A percentile compares a stretch with the other conserved stretches of the same genome.
Conservation (phyloP, 2,888 invertebrate species). For the Agonopterix subpropinquella region DNA sequence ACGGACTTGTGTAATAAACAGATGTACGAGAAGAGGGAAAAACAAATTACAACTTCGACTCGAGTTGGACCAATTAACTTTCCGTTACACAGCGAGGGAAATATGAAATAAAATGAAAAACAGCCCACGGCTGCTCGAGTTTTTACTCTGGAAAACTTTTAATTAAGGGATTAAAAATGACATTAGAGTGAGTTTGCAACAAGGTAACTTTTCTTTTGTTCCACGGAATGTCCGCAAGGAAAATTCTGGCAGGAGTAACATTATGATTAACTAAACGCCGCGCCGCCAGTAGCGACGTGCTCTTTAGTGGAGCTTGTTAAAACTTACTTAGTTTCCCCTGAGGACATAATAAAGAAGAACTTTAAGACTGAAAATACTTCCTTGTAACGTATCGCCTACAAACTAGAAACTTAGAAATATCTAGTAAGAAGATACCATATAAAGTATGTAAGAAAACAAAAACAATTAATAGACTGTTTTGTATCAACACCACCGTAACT, state of each 20-base stretch:
- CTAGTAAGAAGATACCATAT: no score
- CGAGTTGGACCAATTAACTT: conserved; percentile 72
- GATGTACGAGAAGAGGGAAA: conserved; percentile 54
- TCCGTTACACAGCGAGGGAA: conserved; percentile 65
- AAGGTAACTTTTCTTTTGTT: conserved; percentile 62
- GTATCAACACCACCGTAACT: no score
- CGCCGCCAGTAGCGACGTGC: conserved; percentile 17
- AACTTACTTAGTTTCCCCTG: conserved; percentile 22
- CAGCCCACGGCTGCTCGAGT: conserved; percentile 49
- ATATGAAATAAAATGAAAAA: conserved; percentile 72
- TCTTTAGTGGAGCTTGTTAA: conserved; percentile 32
- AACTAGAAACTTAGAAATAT: neutral
- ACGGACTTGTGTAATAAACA: conserved; percentile 56
- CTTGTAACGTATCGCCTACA: conserved; percentile 3
- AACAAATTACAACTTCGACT: conserved; percentile 70
- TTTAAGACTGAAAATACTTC: conserved; percentile 10
- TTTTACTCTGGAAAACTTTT: conserved; percentile 66
- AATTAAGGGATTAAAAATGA: conserved; percentile 75
- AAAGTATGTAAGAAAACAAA: no score
- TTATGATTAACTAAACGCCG: conserved; percentile 32
- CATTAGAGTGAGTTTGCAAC: conserved; percentile 65
- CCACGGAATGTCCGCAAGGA: conserved; percentile 31
- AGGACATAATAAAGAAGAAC: conserved; percentile 19
- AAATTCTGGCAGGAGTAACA: conserved; percentile 28
- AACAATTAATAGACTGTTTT: no score